Conservation (phyloP, 2,888 invertebrate species). For the Suillia variegata region DNA sequence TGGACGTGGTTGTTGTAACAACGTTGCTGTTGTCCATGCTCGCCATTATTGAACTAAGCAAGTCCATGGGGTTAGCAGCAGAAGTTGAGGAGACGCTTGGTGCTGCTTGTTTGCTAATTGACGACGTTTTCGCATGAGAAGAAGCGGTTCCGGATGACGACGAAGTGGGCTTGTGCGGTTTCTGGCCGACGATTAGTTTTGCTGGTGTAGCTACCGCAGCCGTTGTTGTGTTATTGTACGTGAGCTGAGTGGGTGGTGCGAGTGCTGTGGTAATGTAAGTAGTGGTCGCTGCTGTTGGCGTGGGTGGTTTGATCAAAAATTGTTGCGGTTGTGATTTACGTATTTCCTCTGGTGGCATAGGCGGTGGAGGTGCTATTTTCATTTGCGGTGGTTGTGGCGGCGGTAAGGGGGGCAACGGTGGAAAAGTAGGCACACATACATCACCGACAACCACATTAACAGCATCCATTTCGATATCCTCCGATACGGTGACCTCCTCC, state of each 20-base stretch:
- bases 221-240: conserved; percentile 23
- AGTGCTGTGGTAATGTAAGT: no score
- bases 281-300: conserved; percentile 43
- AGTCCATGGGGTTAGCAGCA: conserved; percentile 46
- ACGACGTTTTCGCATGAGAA: conserved; percentile 16
- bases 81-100: conserved; percentile 12
- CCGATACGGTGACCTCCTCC: conserved; percentile 52
- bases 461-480: conserved; percentile 40
- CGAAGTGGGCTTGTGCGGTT: conserved; percentile 1
- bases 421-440: conserved; percentile 4
- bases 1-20: conserved; percentile 33
- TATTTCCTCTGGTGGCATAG: conserved; percentile 33
- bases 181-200: not conserved
- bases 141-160: conserved; percentile 10
- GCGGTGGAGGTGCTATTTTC: conserved; percentile 35
- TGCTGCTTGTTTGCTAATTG: conserved; percentile 7
- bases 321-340: no score
- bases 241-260: conserved; percentile 10
- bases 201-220: conserved; percentile 7
- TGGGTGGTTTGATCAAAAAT: conserved; percentile 36
- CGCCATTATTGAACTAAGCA: conserved; percentile 61
- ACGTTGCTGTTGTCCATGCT: conserved; percentile 57
- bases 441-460: conserved; percentile 19
- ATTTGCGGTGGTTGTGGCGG: conserved; percentile 35
- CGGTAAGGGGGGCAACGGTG: conserved; percentile 27